phyloP scores from a whole-genome alignment of 1,140 invertebrate genomes.

The Formica exsecta region DNA sequence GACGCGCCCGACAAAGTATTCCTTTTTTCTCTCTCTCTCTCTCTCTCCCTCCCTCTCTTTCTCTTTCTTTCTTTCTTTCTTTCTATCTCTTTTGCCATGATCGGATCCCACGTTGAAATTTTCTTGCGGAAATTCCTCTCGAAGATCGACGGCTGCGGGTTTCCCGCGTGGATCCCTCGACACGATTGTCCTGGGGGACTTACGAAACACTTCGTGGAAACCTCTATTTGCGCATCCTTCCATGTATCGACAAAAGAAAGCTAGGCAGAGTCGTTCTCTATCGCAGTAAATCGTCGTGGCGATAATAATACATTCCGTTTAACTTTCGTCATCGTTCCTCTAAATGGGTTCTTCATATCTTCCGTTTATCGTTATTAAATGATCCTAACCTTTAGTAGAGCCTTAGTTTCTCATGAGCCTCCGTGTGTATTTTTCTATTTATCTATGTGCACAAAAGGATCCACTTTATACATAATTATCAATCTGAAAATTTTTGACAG shows the following conservation, averaged over 20 bases:
- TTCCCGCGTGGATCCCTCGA: not conserved
- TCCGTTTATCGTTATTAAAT: conserved; percentile 38
- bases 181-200: not conserved
- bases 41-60: too few relatives aligned
- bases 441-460: not conserved
- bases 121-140: too few relatives aligned
- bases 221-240: conserved; percentile 7
- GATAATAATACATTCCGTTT: conserved; percentile 58
- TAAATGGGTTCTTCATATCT: conserved; percentile 8
- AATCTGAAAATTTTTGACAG: not conserved
- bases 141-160: not conserved
- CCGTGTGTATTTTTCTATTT: not conserved
- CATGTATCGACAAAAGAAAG: not conserved
- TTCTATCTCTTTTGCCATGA: not conserved
- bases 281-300: conserved; percentile 4
- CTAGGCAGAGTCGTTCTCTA: not conserved
- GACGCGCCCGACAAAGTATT: conserved; percentile 66
- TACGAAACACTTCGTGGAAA: not conserved
- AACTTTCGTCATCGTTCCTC: conserved; percentile 34
- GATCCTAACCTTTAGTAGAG: conserved; percentile 51
- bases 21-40: conserved; percentile 58
- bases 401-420: not conserved
- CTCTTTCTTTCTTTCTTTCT: too few relatives aligned
- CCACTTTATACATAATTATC: not conserved
- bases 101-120: conserved; percentile 9